Percentiles rank a stretch among this genome's conserved stretches.
These are phyloP conservation scores for Enoplosus armatus DNA, from an alignment of 2,797 vertebrate genomes.

Conservation along the genomic window DNA sequence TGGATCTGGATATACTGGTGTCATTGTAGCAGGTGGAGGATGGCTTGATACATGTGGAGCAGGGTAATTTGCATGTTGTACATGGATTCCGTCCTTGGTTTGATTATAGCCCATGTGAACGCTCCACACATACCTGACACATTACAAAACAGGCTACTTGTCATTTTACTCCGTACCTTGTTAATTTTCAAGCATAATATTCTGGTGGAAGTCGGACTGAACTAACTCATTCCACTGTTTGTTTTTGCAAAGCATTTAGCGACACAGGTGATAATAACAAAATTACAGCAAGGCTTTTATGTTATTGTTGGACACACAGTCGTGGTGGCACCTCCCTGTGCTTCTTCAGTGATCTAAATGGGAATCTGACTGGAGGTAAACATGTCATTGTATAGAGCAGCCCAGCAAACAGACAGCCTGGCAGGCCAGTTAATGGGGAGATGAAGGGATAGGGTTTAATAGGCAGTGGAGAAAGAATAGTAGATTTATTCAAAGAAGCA, in stretches of 20 bases:
- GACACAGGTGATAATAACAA: conserved; percentile 12
- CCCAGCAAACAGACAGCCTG: conserved; percentile 74
- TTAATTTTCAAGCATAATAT: conserved; percentile 21
- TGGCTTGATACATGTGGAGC: background rate
- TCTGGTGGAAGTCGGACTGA: background rate
- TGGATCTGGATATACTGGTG: conserved; percentile 15
- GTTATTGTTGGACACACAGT: conserved; percentile 45
- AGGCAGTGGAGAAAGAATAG: conserved; percentile 40
- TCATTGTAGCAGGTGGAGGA: background rate
- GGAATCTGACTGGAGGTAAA: conserved; percentile 80
- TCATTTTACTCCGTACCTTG: background rate
- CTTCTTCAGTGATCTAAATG: conserved; percentile 75
- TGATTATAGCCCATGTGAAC: background rate
- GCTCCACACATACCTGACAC: background rate
- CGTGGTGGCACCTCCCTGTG: conserved; percentile 38
- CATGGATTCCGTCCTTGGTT: background rate
- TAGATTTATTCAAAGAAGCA: conserved; percentile 65
- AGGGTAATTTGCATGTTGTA: conserved; percentile 3
- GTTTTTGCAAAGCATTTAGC: conserved; percentile 41
- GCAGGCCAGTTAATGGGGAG: conserved; percentile 80
- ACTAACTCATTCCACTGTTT: conserved; percentile 15
- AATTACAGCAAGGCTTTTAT: conserved; percentile 34
- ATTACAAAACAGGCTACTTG: background rate
- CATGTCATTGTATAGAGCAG: conserved; percentile 70
- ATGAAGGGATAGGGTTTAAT: conserved; percentile 77